Conservation (phyloP, 2,888 invertebrate species). For the Noctua comes region DNA sequence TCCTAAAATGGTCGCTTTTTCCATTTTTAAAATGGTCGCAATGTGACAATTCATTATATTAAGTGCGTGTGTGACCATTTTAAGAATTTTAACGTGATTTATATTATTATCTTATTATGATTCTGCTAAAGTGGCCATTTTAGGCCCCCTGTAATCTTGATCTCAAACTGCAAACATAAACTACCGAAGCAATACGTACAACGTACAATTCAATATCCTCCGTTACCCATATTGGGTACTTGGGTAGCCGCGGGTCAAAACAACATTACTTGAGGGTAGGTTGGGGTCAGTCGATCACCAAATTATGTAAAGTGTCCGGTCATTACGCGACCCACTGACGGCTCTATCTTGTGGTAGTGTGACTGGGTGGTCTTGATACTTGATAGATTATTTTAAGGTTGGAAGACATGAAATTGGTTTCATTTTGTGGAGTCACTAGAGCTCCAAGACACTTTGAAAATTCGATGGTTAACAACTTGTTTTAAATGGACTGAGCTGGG, state of each 20-base stretch:
- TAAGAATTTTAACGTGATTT: too few relatives aligned
- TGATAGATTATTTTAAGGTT: slow-evolving; percentile 25
- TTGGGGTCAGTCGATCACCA: slow-evolving; percentile 83
- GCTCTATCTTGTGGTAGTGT: slow-evolving; percentile 73
- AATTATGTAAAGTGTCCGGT: slow-evolving; percentile 89
- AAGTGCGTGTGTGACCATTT: too few relatives aligned
- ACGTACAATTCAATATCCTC: slow-evolving; percentile 50
- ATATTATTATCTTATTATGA: too few relatives aligned
- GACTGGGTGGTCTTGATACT: slow-evolving; percentile 74
- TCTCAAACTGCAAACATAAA: slow-evolving; percentile 23
- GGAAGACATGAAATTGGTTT: background rate
- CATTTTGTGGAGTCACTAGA: background rate
- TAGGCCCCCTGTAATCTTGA: background rate
- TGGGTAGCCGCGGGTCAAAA: slow-evolving; percentile 60
- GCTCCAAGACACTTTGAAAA: background rate
- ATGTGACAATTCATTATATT: too few relatives aligned
- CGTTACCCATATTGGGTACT: slow-evolving; percentile 53
- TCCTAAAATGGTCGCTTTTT: too few relatives aligned
- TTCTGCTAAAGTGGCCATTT: too few relatives aligned
- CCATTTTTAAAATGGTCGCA: too few relatives aligned
- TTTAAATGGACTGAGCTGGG: background rate
- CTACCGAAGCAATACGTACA: slow-evolving; percentile 22
- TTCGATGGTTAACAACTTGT: background rate
- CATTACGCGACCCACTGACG: slow-evolving; percentile 84
- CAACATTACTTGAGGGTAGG: slow-evolving; percentile 56